These are phyloP conservation scores for Linnaemya vulpina DNA, from an alignment of 2,888 invertebrate genomes.

Conservation along the genomic window DNA sequence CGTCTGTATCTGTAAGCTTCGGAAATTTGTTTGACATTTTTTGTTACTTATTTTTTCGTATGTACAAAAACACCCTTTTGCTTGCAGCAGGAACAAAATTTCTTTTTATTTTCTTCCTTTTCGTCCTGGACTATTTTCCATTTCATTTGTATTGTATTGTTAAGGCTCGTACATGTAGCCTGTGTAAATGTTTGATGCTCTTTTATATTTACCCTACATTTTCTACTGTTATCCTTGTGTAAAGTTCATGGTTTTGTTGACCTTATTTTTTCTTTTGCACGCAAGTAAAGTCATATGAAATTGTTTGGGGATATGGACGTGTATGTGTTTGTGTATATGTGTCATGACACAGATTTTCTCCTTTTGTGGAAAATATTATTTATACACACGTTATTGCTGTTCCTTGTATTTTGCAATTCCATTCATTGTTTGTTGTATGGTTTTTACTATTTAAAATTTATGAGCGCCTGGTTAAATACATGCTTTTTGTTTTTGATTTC, in stretches of 20 bases:
- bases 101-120: neutral
- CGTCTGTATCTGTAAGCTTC: neutral
- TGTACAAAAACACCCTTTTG: neutral
- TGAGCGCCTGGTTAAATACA: slow-evolving; percentile 78
- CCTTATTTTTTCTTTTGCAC: slow-evolving; percentile 59
- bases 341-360: slow-evolving; percentile 53
- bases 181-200: neutral
- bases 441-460: slow-evolving; percentile 48
- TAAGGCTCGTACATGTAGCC: neutral
- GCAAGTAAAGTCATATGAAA: neutral
- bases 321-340: slow-evolving; percentile 8
- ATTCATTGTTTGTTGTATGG: slow-evolving; percentile 17
- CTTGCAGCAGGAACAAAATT: neutral
- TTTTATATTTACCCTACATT: slow-evolving; percentile 65
- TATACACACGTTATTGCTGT: neutral
- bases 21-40: slow-evolving; percentile 34
- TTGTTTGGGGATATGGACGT: neutral
- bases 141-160: neutral
- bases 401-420: slow-evolving; percentile 1
- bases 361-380: neutral
- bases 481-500: slow-evolving; percentile 83
- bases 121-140: slow-evolving; percentile 3
- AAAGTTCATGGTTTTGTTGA: slow-evolving; percentile 71
- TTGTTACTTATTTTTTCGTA: neutral
- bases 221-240: slow-evolving; percentile 70